phyloP scores from a whole-genome alignment of 2,888 invertebrate species.

The Rhodophaea formosa region DNA sequence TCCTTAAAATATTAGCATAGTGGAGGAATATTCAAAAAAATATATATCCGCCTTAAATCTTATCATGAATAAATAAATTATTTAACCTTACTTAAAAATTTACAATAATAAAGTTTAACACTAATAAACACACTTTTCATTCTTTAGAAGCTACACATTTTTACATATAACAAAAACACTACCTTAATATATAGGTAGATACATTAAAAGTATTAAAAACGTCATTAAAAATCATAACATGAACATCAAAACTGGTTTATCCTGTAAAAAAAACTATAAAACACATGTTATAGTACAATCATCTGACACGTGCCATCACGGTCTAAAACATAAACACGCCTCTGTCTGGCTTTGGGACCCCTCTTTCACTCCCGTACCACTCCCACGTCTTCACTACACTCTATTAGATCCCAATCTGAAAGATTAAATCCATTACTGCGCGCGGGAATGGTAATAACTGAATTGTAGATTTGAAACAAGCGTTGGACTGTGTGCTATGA shows the following conservation, averaged over 20 bases:
- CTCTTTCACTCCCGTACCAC: constrained; percentile 44
- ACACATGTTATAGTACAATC: constrained; percentile 60
- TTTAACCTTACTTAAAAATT: no score
- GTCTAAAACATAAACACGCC: constrained; percentile 54
- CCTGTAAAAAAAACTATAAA: constrained; percentile 42
- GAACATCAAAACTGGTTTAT: constrained; percentile 16
- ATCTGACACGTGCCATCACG: constrained; percentile 65
- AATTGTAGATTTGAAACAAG: constrained; percentile 37
- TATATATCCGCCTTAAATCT: no score
- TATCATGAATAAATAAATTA: no score
- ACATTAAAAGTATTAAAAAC: not conserved
- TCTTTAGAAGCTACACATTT: no score
- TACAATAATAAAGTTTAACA: no score
- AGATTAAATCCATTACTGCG: constrained; percentile 39
- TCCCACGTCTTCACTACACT: constrained; percentile 35
- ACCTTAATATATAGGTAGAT: no score
- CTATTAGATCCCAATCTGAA: constrained; percentile 28
- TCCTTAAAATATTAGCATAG: no score
- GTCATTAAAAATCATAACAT: not conserved
- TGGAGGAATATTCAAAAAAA: no score
- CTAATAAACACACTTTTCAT: no score
- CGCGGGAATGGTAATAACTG: constrained; percentile 9
- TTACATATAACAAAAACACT: no score
- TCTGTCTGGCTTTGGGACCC: constrained; percentile 47
- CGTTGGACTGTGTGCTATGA: constrained; percentile 50